Conservation (phyloP, 1,140 invertebrate genomes). For the Penaeus chinensis region DNA sequence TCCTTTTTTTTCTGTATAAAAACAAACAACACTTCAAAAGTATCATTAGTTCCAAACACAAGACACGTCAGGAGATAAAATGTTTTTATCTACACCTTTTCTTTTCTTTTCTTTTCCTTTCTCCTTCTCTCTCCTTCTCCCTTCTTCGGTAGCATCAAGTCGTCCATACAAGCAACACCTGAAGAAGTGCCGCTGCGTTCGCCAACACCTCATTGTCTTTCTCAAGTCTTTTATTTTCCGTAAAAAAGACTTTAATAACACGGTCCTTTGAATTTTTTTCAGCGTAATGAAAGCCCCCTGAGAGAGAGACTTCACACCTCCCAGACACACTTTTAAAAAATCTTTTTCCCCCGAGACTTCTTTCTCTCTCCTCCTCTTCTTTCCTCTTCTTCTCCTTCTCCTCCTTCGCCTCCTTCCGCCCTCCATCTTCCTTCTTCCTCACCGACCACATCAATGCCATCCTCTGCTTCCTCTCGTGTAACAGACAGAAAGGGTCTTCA, state of each 20-base stretch:
- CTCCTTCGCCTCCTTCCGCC: background rate
- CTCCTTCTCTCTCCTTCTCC: constrained; percentile 5
- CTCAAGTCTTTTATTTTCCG: no score
- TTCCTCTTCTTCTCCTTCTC: background rate
- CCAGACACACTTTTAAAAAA: background rate
- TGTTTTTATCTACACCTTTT: background rate
- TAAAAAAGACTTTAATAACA: no score
- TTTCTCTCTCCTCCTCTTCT: background rate
- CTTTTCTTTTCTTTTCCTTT: background rate
- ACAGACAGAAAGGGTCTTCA: background rate
- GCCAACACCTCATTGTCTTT: no score
- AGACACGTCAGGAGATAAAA: no score
- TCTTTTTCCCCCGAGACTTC: background rate
- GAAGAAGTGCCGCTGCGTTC: no score
- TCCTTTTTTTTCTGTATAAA: no score
- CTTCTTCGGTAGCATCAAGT: no score
- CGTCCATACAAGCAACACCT: no score
- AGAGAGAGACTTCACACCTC: background rate
- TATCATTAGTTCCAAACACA: no score
- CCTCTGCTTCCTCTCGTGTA: background rate
- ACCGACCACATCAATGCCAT: background rate
- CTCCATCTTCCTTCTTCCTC: constrained; percentile 1
- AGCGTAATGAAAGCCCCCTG: background rate
- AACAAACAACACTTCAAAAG: no score
- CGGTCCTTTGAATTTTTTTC: no score